Evolutionary conservation across 37 sponge, comb jelly and placozoan species (phyloP), one percentile per base, ranked within the genome.

Genomic region (Axinella damicornis): DNA sequence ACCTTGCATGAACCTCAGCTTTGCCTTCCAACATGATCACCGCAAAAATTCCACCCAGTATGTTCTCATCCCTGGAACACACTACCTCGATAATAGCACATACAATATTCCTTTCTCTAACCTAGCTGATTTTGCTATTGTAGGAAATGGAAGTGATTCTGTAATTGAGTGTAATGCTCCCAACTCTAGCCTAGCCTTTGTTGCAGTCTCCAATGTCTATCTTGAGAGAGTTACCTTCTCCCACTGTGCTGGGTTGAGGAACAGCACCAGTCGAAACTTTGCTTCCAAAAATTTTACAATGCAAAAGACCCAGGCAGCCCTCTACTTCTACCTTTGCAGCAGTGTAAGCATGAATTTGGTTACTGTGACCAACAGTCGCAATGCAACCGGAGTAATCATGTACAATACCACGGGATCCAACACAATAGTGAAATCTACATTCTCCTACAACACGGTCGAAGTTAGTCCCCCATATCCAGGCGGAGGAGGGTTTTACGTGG

Each of bases 401-500:
- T 90, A 80, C 69, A 57, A 80, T 22, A 74, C 77, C 11, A 56
- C 12, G 32, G 75, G 80, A 41, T 18, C 21, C 0, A 76, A 70
- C 28, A 2, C 21, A 0, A 53, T 69, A 21, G 36, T 17, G 24
- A 0, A 76, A 1, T 76, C 34, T n/a, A 57, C 21, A 13, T 85
- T 85, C 53, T 64, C 63, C 20, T 21, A 76, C 20, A 74, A 89
- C 24, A 28, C 40, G 20, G 71, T 53, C 0, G 5, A 19, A 19
- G 22, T 36, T 27, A 37, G 56, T 27, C 36, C 52, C 27, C 5
- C 0, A 0, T 53, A 24, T 35, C 60, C 71, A 27, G 85, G 85
- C 21, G 91, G 91, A 18, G 91, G 86, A 18, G 91, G 91, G 0
- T 15, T 90, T 12, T 85, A 85, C 27, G 46, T 90, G 30, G 91